Percentiles rank a stretch among this genome's conserved stretches.
phyloP scores from a whole-genome alignment of 1,140 invertebrate species.

The Trichogramma pretiosum region DNA sequence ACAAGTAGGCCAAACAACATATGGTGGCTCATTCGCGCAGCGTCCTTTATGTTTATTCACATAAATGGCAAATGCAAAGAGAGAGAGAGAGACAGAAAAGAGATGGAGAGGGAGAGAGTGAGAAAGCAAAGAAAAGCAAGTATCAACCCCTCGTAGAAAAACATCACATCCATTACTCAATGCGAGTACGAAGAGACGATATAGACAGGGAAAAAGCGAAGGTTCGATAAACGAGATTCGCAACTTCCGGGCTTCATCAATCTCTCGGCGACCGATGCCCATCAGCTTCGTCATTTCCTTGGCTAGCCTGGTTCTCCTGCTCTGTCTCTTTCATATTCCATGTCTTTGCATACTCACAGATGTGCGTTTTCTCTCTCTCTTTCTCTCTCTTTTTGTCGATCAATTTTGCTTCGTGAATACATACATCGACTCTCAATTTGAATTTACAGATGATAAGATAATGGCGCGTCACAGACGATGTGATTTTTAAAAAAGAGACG shows the following conservation, averaged over 20 bases:
- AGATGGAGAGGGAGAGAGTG: slow-evolving; percentile 4
- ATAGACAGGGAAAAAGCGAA: background rate
- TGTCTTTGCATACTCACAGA: too few relatives aligned
- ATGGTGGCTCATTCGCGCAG: too few relatives aligned
- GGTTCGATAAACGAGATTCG: background rate
- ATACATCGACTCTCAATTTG: too few relatives aligned
- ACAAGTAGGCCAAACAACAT: too few relatives aligned
- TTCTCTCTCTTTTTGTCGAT: background rate
- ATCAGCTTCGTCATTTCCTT: slow-evolving; percentile 17
- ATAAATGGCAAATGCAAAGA: too few relatives aligned
- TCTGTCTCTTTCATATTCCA: background rate
- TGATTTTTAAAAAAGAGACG: too few relatives aligned
- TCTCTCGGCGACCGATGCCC: background rate
- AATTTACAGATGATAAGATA: too few relatives aligned
- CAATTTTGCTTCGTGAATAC: background rate
- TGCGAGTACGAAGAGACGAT: background rate
- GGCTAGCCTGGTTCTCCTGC: background rate
- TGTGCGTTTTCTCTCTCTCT: background rate
- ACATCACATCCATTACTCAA: too few relatives aligned
- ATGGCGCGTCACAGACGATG: too few relatives aligned
- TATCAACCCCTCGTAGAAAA: too few relatives aligned
- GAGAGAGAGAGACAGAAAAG: slow-evolving; percentile 5
- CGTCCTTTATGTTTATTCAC: too few relatives aligned
- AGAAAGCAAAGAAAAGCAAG: too few relatives aligned
- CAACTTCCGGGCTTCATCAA: background rate